Evolutionary conservation across 1,140 invertebrate species (phyloP).

Genomic region (Ericerus pela): DNA sequence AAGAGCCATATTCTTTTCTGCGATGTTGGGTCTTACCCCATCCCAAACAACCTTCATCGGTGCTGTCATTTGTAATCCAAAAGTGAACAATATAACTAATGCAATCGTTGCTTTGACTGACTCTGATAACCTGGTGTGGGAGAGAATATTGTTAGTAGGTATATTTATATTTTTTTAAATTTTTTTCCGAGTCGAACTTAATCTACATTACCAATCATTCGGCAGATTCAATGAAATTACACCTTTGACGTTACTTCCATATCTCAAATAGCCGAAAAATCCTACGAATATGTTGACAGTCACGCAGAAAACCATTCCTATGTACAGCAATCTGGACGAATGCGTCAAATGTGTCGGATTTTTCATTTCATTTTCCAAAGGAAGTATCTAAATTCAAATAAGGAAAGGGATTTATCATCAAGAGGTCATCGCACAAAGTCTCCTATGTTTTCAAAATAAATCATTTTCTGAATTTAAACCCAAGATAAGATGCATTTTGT

Average conservation of each 20-base stretch:
- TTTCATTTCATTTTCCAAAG: slow-evolving; percentile 66
- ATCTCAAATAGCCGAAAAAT: slow-evolving; percentile 72
- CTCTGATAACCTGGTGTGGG: slow-evolving; percentile 46
- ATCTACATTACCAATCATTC: slow-evolving; percentile 20
- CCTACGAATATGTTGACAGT: slow-evolving; percentile 68
- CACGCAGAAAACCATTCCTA: slow-evolving; percentile 70
- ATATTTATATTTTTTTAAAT: slow-evolving; percentile 48
- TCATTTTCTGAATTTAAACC: background rate
- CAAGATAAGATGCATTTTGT: background rate
- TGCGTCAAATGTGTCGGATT: slow-evolving; percentile 63
- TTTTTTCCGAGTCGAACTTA: background rate
- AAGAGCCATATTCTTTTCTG: slow-evolving; percentile 16
- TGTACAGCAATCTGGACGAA: slow-evolving; percentile 66
- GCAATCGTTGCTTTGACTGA: slow-evolving; percentile 65
- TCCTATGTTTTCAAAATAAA: background rate
- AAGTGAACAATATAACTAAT: slow-evolving; percentile 68
- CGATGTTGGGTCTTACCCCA: slow-evolving; percentile 22
- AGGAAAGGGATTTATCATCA: background rate
- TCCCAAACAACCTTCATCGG: slow-evolving; percentile 53
- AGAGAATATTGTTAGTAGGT: slow-evolving; percentile 50
- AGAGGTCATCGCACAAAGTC: background rate
- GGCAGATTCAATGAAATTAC: slow-evolving; percentile 63
- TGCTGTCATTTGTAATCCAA: slow-evolving; percentile 77
- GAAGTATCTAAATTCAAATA: slow-evolving; percentile 42
- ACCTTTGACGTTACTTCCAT: slow-evolving; percentile 46